These are phyloP conservation scores for Brachionus asplanchnoidis DNA, from an alignment of 1,140 invertebrate genomes.

Conservation along the genomic window DNA sequence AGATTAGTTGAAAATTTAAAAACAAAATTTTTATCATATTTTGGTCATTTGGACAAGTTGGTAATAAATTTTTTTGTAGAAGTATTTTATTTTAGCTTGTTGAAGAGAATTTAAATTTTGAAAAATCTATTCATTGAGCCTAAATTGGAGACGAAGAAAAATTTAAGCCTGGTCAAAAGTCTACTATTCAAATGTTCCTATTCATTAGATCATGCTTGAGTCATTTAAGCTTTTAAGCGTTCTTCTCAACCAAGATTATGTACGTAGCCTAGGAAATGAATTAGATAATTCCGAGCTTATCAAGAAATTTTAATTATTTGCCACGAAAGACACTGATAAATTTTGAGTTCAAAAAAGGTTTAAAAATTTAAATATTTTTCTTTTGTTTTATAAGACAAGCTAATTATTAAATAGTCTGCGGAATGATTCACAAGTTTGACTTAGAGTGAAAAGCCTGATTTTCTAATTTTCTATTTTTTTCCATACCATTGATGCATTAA, in stretches of 20 bases:
- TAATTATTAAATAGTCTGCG: not conserved
- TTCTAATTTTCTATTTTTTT: not conserved
- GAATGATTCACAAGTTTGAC: not conserved
- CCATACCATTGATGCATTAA: not conserved
- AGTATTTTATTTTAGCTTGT: not conserved
- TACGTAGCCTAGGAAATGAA: not conserved
- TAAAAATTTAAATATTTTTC: not conserved
- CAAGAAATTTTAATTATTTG: not conserved
- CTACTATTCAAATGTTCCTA: too few species aligned
- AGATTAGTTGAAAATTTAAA: not conserved
- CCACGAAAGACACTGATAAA: not conserved
- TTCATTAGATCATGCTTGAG: too few species aligned
- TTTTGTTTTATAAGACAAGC: not conserved
- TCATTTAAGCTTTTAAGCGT: too few species aligned
- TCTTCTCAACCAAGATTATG: not conserved
- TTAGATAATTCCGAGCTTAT: not conserved
- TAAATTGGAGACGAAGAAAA: too few species aligned
- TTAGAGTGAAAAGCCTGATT: not conserved
- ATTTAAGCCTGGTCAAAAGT: too few species aligned
- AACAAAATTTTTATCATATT: not conserved
- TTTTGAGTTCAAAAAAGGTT: not conserved
- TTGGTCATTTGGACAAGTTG: not conserved
- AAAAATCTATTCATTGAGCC: not conserved
- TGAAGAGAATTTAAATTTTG: not conserved
- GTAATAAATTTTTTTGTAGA: not conserved